Percentiles rank a stretch among this genome's conserved stretches.
Evolutionary conservation across 2,888 invertebrate species (phyloP).

Genomic region (Altica lythri): DNA sequence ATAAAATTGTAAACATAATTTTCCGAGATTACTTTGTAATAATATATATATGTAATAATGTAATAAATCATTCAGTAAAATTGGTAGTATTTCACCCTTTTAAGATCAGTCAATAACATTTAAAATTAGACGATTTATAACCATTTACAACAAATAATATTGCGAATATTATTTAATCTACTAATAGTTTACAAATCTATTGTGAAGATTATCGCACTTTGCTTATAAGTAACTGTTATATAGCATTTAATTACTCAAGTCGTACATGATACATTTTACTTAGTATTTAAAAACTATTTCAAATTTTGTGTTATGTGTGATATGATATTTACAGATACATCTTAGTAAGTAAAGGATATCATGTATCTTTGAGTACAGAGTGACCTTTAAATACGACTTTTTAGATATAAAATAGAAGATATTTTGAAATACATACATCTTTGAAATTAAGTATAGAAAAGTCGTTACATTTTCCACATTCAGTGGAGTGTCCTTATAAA

Average conservation of each 20-base stretch:
- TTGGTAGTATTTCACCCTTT: too few relatives aligned
- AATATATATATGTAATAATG: too few relatives aligned
- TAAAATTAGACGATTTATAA: too few relatives aligned
- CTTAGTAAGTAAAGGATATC: conserved; percentile 19
- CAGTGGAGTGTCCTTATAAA: too few relatives aligned
- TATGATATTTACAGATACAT: conserved; percentile 11
- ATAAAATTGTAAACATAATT: too few relatives aligned
- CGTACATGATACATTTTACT: conserved; percentile 27
- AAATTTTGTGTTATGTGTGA: conserved; percentile 6
- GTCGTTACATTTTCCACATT: too few relatives aligned
- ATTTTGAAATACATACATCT: neutral
- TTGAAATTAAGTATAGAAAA: too few relatives aligned
- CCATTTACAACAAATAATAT: neutral
- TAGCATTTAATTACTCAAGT: conserved; percentile 33
- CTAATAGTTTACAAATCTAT: conserved; percentile 44
- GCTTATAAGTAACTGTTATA: conserved; percentile 41
- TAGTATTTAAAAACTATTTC: conserved; percentile 19
- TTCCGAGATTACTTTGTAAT: too few relatives aligned
- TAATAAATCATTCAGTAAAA: too few relatives aligned
- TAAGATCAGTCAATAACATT: too few relatives aligned
- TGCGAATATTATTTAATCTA: conserved; percentile 11
- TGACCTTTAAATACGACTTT: conserved; percentile 4
- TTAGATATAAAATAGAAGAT: neutral
- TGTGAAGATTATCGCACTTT: conserved; percentile 41
- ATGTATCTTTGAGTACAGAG: conserved; percentile 14